phyloP scores from a whole-genome alignment of 2,113 vertebrate species.

The Chamaea fasciata region DNA sequence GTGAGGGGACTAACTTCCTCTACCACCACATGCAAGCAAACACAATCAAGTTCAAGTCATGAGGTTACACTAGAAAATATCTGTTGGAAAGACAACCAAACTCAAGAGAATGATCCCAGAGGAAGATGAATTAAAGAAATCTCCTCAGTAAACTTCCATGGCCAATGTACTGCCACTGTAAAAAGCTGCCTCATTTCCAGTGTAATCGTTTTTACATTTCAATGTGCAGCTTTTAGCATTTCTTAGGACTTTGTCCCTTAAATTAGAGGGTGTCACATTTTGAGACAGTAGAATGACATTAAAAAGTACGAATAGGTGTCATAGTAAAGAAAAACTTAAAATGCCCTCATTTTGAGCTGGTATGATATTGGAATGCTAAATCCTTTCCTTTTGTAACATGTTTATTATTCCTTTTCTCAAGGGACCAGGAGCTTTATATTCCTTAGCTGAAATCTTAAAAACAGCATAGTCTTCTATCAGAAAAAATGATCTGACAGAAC shows the following conservation, averaged over 20 bases:
- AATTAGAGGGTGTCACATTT: background rate
- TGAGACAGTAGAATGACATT: background rate
- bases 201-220: background rate
- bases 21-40: background rate
- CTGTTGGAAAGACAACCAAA: background rate
- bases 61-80: background rate
- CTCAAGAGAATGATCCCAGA: background rate
- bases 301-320: background rate
- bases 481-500: background rate
- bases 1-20: background rate
- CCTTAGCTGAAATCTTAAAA: background rate
- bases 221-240: background rate
- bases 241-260: background rate
- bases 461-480: background rate
- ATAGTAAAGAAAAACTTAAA: background rate
- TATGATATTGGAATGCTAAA: background rate
- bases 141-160: background rate
- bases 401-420: background rate
- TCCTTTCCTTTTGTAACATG: background rate
- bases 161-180: background rate
- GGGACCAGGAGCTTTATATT: background rate
- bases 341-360: background rate
- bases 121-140: background rate
- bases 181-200: background rate
- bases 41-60: background rate